A percentile compares a stretch with the other conserved stretches of the same genome.
Conservation (phyloP, 2,888 invertebrate genomes). For the Salpingus planirostris region DNA sequence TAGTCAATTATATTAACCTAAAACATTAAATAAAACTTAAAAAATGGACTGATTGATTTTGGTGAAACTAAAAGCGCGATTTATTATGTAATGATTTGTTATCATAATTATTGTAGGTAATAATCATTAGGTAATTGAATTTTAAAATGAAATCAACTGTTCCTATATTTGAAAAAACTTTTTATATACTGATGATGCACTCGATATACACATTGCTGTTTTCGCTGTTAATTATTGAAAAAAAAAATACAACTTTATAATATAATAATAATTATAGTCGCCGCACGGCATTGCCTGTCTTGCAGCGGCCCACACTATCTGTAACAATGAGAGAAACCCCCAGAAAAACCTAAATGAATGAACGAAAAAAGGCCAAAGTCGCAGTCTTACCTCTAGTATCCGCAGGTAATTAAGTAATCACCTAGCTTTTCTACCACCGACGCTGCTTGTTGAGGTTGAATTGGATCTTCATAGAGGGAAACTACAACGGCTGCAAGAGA, state of each 20-base stretch:
- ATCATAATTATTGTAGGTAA: conserved; percentile 17
- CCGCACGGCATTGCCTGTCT: conserved; percentile 39
- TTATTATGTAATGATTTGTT: too few species aligned
- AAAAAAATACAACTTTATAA: conserved; percentile 38
- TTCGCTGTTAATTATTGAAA: conserved; percentile 41
- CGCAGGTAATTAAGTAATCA: conserved; percentile 93
- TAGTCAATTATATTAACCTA: too few species aligned
- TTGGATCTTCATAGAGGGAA: conserved; percentile 91
- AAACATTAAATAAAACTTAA: too few species aligned
- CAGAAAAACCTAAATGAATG: conserved; percentile 12
- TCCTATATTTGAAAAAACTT: conserved; percentile 18
- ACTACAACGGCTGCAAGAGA: conserved; percentile 79
- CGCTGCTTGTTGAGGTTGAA: conserved; percentile 94
- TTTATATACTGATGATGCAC: conserved; percentile 33
- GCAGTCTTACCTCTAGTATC: conserved; percentile 72
- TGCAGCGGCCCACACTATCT: conserved; percentile 41
- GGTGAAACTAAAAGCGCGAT: too few species aligned
- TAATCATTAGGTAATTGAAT: too few species aligned
- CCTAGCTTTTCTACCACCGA: conserved; percentile 95
- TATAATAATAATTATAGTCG: conserved; percentile 30
- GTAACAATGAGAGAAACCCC: conserved; percentile 21
- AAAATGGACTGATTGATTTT: too few species aligned
- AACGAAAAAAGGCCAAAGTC: conserved; percentile 1
- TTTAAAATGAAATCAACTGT: conserved; percentile 27
- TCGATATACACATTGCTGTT: conserved; percentile 41